Percentiles rank a stretch among this genome's conserved stretches.
Evolutionary conservation across 2,888 invertebrate genomes (phyloP).

Genomic region (Philaethria dido): DNA sequence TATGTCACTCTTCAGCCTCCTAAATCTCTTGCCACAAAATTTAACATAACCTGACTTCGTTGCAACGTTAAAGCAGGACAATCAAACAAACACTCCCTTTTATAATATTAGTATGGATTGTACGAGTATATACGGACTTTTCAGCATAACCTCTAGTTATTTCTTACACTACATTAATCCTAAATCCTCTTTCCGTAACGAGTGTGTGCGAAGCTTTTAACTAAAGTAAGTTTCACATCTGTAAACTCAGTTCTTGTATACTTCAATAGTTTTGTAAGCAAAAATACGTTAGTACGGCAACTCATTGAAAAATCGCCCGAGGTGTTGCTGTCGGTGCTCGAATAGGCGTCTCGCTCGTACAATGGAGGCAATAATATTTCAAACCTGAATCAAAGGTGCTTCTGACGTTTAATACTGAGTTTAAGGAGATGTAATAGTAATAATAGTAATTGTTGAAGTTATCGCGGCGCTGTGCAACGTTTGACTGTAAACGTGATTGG

Average conservation of each 20-base stretch:
- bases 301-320: slow-evolving; percentile 28
- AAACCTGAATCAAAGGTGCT: slow-evolving; percentile 9
- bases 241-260: slow-evolving; percentile 4
- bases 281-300: slow-evolving; percentile 14
- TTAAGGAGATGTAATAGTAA: no score
- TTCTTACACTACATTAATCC: background rate
- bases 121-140: background rate
- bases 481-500: no score
- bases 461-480: no score
- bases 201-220: slow-evolving; percentile 10
- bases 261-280: slow-evolving; percentile 17
- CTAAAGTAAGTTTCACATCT: slow-evolving; percentile 12
- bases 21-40: no score
- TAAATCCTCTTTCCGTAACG: slow-evolving; percentile 13
- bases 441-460: no score
- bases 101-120: no score
- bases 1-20: no score
- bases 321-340: slow-evolving; percentile 10
- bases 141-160: background rate
- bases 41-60: no score
- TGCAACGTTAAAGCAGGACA: no score
- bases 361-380: slow-evolving; percentile 27
- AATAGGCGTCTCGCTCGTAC: slow-evolving; percentile 13
- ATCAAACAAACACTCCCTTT: no score
- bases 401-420: background rate